These are phyloP conservation scores for Rhea pennata DNA, from an alignment of 2,113 vertebrate species.

Conservation along the genomic window DNA sequence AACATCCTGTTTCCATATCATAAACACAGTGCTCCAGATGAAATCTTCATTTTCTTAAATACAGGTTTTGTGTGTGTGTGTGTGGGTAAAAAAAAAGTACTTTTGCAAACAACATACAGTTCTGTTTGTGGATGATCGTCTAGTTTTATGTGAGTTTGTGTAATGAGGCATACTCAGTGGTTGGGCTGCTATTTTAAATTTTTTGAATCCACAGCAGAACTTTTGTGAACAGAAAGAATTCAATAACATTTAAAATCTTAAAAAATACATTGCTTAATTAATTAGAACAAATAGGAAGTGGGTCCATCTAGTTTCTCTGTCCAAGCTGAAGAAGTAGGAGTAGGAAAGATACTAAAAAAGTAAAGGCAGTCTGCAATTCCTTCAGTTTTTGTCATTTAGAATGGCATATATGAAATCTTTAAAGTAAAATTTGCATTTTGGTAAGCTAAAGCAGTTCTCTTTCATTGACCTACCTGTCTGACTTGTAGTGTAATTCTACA, in stretches of 20 bases:
- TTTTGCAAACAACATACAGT: neutral
- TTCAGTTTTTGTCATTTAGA: neutral
- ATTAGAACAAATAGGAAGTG: neutral
- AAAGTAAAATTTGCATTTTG: neutral
- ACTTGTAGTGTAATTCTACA: neutral
- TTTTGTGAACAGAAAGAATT: neutral
- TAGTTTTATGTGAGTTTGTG: neutral
- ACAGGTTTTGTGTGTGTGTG: neutral
- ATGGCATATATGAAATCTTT: neutral
- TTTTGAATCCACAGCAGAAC: neutral
- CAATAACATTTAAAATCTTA: neutral
- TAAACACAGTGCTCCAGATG: neutral
- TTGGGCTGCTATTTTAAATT: neutral
- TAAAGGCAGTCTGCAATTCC: neutral
- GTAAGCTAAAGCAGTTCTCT: neutral
- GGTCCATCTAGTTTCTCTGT: neutral
- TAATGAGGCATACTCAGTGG: neutral
- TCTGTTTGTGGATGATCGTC: neutral
- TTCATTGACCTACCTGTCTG: neutral
- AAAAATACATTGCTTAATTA: neutral
- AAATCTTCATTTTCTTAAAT: neutral
- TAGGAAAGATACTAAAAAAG: neutral
- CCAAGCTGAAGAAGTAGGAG: neutral
- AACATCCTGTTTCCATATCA: rapidly evolving
- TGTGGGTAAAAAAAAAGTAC: neutral